These are phyloP conservation scores for Buathra laborator DNA, from an alignment of 2,888 invertebrate species.

Conservation along the genomic window DNA sequence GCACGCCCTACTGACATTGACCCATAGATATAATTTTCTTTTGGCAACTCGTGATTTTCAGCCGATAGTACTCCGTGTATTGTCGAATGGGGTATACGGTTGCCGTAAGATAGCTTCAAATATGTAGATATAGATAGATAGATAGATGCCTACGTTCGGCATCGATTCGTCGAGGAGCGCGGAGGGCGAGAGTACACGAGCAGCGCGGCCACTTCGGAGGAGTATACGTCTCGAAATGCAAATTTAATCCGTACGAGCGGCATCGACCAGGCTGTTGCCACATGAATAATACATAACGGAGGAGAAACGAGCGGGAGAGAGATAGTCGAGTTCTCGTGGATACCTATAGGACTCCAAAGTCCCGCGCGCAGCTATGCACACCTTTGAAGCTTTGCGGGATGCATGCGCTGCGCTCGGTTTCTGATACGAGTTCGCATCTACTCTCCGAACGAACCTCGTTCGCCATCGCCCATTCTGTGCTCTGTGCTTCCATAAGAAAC, in stretches of 20 bases:
- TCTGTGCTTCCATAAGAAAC: constrained; percentile 21
- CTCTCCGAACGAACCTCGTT: constrained; percentile 25
- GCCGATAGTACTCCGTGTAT: background rate
- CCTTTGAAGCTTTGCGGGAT: constrained; percentile 48
- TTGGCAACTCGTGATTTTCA: background rate
- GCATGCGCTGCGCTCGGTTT: constrained; percentile 32
- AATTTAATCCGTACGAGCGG: constrained; percentile 78
- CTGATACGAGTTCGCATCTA: constrained; percentile 5
- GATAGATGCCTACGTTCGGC: constrained; percentile 2
- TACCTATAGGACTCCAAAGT: background rate
- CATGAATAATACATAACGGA: constrained; percentile 78
- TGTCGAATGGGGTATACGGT: background rate
- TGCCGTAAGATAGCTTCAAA: background rate
- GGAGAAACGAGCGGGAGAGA: constrained; percentile 17
- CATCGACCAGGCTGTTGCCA: constrained; percentile 77
- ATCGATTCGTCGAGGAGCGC: constrained; percentile 22
- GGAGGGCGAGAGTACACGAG: background rate
- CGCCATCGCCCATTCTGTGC: background rate
- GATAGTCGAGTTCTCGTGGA: background rate
- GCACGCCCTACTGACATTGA: background rate
- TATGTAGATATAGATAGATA: background rate
- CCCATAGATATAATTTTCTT: background rate
- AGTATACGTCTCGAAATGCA: constrained; percentile 78
- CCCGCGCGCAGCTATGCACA: constrained; percentile 13
- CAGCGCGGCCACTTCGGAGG: constrained; percentile 49